Base-by-base conservation (phyloP, 2,113 vertebrate genomes). In the Hassar affinis region DNA sequence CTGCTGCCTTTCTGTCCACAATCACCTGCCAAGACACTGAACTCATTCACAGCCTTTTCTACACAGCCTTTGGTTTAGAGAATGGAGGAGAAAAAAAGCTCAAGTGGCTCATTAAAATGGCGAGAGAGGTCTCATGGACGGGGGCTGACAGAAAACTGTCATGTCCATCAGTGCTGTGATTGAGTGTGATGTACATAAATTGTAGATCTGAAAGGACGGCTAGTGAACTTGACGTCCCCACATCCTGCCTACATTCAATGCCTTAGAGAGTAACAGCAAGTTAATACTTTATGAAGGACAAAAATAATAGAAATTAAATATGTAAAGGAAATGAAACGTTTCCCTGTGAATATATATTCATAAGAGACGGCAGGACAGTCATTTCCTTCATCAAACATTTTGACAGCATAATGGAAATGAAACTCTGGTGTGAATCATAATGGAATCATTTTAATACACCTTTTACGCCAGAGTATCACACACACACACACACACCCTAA, bases 351-450 rank as follows among this genome's bases (percentile, higher is more conserved):
- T 80, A 54, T 54, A 77, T 85, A 83, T 82, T 78, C 57, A 61
- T 54, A 78, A 80, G 80, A 80, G 74, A 56, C 82, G 38, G 66
- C 80, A 69, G 51, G 81, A 81, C 87, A 80, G 64, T 54, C 87
- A 82, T 77, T 79, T 38, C 61, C 57, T 78, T 85, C 85, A 83
- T 90, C 85, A 62, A 84, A 49, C 33, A 86, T 78, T 89, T 78
- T 87, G 89, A 91, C 88, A 87, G 78, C 49, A 75, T 85, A 87
- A 90, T 92, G 87, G 88, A 90, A 90, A 91, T 85, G 86, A 90
- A 91, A 91, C 68, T 82, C 54, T 22, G 17, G 84, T 81, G 85
- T 85, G 86, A 86, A 80, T 86, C 76, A 85, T 75, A 89, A 85
- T 81, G 49, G 57, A 81, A 35, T 78, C 54, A 22, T 12, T 78